phyloP scores from a whole-genome alignment of 1,140 invertebrate genomes.

The Ceratina australensis region DNA sequence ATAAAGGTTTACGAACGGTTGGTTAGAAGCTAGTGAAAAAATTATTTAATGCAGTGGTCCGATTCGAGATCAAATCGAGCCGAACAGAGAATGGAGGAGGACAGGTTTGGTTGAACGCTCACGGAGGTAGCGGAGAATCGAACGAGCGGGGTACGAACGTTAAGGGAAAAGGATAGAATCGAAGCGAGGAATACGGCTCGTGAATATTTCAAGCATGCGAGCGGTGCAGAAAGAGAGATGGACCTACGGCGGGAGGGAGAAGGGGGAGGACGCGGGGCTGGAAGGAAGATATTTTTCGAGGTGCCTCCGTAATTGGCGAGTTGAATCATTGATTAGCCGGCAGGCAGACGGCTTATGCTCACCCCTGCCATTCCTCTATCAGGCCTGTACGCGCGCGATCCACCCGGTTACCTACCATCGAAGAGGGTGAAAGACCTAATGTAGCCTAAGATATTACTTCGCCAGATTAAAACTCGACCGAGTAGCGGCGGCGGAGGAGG shows the following conservation, averaged over 20 bases:
- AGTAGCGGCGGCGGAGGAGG: slow-evolving; percentile 43
- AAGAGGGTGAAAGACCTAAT: slow-evolving; percentile 60
- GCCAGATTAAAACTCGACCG: slow-evolving; percentile 67
- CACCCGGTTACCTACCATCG: slow-evolving; percentile 30
- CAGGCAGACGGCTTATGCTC: slow-evolving; percentile 68
- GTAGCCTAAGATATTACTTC: slow-evolving; percentile 71
- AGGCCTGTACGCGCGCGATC: slow-evolving; percentile 46
- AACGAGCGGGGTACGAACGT: slow-evolving; percentile 18
- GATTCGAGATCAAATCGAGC: background rate
- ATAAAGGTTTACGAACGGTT: too few relatives aligned
- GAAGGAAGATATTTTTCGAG: slow-evolving; percentile 67
- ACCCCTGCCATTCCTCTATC: slow-evolving; percentile 38
- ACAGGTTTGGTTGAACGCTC: background rate
- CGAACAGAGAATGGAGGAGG: background rate
- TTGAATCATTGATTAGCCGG: slow-evolving; percentile 74
- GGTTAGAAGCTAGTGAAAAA: too few relatives aligned
- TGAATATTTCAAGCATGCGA: slow-evolving; percentile 66
- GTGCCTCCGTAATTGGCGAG: slow-evolving; percentile 71
- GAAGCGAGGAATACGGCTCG: slow-evolving; percentile 41
- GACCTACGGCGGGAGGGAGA: background rate
- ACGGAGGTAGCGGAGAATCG: background rate
- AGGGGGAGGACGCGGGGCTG: slow-evolving; percentile 24
- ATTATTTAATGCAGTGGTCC: too few relatives aligned
- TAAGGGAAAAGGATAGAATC: slow-evolving; percentile 47
- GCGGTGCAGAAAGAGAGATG: slow-evolving; percentile 8